Evolutionary conservation across 2,888 invertebrate species (phyloP), one percentile per base, ranked within the genome.

Genomic region (Ectemnius cavifrons): DNA sequence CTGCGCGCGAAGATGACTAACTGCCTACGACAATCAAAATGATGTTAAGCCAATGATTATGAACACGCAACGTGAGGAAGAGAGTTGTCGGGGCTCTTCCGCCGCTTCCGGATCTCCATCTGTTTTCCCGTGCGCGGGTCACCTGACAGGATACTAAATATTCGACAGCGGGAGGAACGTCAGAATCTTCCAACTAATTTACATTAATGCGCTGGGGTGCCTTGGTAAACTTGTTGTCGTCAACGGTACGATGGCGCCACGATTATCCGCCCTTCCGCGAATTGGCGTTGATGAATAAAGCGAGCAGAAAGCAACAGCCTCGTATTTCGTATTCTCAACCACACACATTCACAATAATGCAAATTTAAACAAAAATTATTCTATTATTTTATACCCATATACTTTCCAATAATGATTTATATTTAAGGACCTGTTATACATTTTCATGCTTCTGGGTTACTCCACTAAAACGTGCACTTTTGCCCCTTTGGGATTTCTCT

Each of bases 111-210:
- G 8, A 37, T 37, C 8, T 37, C 37, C 37, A 37, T 37, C 37
- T 37, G 37, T 37, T 37, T 37, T 37, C 37, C 37, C 2, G 52
- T 16, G 52, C 14, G 4, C 52, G 3, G 45, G 28, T 52, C 28
- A 52, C 52, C 46, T 56, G 47, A 37, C 27, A 45, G 27, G 63
- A 57, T 78, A 73, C 61, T 37, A 69, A 72, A 75, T 74, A 58
- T 49, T 59, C 57, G 46, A 59, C 63, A 64, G 62, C 37, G 64
- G 23, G 49, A 47, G 66, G 70, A 57, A 70, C 67, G 56, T 78
- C 65, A 45, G 62, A 56, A 74, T 81, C 73, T 79, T 77, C 71
- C 67, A 73, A 75, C 69, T 83, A 81, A 83, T 82, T 81, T 81
- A 71, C 73, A 80, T 83, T 80, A 82, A 82, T 76, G 80, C 64